Evolutionary conservation across 92 coral and sea anemone species (phyloP), one percentile per base, ranked within the genome.

Genomic region (Isaurus tuberculatus): DNA sequence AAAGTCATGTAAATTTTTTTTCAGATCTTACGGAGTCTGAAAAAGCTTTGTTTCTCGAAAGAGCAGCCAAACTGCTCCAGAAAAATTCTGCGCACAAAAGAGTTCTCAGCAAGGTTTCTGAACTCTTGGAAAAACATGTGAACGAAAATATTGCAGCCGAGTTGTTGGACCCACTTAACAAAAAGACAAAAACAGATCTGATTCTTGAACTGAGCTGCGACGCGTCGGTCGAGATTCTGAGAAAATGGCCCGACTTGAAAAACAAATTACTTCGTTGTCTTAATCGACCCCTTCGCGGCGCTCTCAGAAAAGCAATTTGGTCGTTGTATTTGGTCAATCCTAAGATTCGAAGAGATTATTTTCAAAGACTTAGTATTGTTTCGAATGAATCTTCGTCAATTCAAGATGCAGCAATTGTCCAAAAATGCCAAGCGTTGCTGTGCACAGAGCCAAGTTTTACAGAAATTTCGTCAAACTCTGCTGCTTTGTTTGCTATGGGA

Each of bases 1-100:
- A 93, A 32, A 93, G 84, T 68, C 97, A 84, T 49, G 91, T 91
- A 26, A 91, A 94, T 25, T 86, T 84, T 84, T 93, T 93, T 86
- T 86, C 94, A 73, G 95, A 91, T 80, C 93, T 93, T 73, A 86
- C 91, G 7, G 94, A 93, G 73, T 80, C 94, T 32, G 97, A 93
- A 86, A 93, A 93, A 86, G 68, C 83, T 58, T 25, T 93, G 75
- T 93, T 93, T 78, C 92, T 93, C 61, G 94, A 93, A 60, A 94
- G 97, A 69, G 97, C 97, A 20, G 91, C 93, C 17, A 93, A 87
- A 65, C 95, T 93, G 11, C 90, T 93, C 27, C 86, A 86, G 71
- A 85, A 60, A 46, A 87, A 91, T 64, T 84, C 86, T 17, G 55
- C 86, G 8, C 90, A 93, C 48, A 80, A 70, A 42, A 84, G 83